Percentiles rank a stretch among this genome's conserved stretches.
These are phyloP conservation scores for Gymnocephalus cernua DNA, from an alignment of 2,113 vertebrate species.

Conservation along the genomic window DNA sequence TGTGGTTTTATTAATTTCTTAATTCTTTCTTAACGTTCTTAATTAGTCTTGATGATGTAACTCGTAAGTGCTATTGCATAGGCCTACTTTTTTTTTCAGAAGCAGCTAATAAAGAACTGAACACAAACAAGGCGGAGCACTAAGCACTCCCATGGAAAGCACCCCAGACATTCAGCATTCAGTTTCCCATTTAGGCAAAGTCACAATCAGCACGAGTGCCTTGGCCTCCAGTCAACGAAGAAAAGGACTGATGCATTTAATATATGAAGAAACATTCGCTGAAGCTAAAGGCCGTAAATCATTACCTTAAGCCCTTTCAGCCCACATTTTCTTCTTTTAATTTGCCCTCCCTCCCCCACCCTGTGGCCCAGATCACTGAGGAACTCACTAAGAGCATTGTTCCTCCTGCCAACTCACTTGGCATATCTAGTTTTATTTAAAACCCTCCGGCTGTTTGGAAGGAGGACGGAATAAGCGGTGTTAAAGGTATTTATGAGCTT, in stretches of 20 bases:
- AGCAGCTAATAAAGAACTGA: conserved; percentile 34
- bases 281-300: conserved; percentile 68
- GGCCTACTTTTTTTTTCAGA: conserved; percentile 39
- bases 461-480: conserved; percentile 54
- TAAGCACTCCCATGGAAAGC: conserved; percentile 18
- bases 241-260: conserved; percentile 57
- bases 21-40: conserved; percentile 23
- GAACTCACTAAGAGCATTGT: conserved; percentile 79
- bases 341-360: conserved; percentile 37
- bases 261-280: conserved; percentile 65
- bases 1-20: conserved; percentile 13
- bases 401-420: conserved; percentile 77
- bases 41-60: conserved; percentile 35
- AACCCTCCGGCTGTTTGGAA: conserved; percentile 74
- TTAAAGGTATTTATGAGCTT: conserved; percentile 78
- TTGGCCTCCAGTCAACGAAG: conserved; percentile 43
- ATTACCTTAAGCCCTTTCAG: conserved; percentile 59
- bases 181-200: conserved; percentile 50
- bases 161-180: conserved; percentile 43
- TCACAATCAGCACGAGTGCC: conserved; percentile 56
- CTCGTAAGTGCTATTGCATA: conserved; percentile 33
- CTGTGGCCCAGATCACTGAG: conserved; percentile 67
- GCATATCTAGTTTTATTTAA: conserved; percentile 74
- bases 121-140: not conserved
- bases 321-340: conserved; percentile 55